Evolutionary conservation across 2,888 invertebrate species (phyloP), one percentile per base, ranked within the genome.

Genomic region (Sepioteuthis lessoniana): DNA sequence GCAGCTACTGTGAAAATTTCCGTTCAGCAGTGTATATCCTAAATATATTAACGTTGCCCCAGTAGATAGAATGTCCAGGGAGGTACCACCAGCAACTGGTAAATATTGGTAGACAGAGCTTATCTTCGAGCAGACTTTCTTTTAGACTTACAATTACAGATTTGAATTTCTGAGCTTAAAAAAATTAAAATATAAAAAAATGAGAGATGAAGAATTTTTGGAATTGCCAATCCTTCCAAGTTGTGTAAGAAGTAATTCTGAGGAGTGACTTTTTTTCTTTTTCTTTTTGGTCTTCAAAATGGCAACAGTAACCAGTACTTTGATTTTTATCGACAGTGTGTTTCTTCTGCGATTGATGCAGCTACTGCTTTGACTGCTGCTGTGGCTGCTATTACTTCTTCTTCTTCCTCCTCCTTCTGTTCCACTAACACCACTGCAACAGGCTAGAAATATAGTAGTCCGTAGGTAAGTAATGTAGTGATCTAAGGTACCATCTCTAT

Each of bases 1-100:
- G 76, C 10, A 76, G 35, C 76, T n/a, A 31, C 31, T 10, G 31
- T 76, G n/a, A n/a, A 76, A 76, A 76, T 76, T 76, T 76, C 76
- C 76, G n/a, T 35, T 4, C n/a, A 35, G n/a, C 16, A 76, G 76
- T 76, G 76, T 76, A 76, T 76, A 76, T 76, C 76, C 76, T 76
- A n/a, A 4, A 76, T 8, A n/a, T 76, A 76, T 76, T 3, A 35
- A 13, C 76, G 35, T 76, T 76, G 16, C 76, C 76, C 76, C n/a
- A 55, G 55, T 55, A 55, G 55, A 55, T 3, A 55, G 21, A n/a
- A 19, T 13, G n/a, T n/a, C 76, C n/a, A 76, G n/a, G 35, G 76
- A 76, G 76, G 76, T 76, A 76, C 76, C 16, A 76, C 76, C n/a
- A 76, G n/a, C 76, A 76, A n/a, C 76, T 76, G 76, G 76, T 76